These are phyloP conservation scores for Fistularia commersonii DNA, from an alignment of 2,797 vertebrate genomes.

Conservation along the genomic window DNA sequence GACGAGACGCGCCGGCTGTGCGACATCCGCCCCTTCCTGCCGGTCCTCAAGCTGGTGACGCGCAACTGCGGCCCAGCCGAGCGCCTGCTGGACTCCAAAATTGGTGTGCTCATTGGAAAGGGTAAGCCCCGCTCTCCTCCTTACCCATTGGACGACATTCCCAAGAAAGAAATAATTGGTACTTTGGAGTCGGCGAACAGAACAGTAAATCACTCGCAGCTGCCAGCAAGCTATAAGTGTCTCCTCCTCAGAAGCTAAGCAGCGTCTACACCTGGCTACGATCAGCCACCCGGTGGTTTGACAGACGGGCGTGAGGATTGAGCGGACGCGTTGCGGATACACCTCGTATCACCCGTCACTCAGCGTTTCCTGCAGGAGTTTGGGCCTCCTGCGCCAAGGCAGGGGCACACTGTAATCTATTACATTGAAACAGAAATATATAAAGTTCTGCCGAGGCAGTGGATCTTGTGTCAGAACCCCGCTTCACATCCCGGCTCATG, in stretches of 20 bases:
- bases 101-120: slow-evolving; percentile 96
- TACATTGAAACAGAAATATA: no score
- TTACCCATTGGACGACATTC: no score
- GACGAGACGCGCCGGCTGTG: slow-evolving; percentile 94
- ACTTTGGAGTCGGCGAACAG: slow-evolving; percentile 20
- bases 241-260: slow-evolving; percentile 14
- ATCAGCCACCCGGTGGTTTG: slow-evolving; percentile 25
- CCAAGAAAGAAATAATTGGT: no score
- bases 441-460: no score
- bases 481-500: no score
- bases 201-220: slow-evolving; percentile 21
- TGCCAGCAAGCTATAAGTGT: slow-evolving; percentile 8
- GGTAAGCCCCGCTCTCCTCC: slow-evolving; percentile 69
- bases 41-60: slow-evolving; percentile 90
- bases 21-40: slow-evolving; percentile 94
- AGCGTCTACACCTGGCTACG: slow-evolving; percentile 22
- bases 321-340: slow-evolving; percentile 26
- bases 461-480: no score
- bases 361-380: slow-evolving; percentile 21
- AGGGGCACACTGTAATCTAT: no score
- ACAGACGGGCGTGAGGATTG: slow-evolving; percentile 19
- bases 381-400: no score
- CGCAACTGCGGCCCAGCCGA: slow-evolving; percentile 92
- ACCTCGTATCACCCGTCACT: slow-evolving; percentile 36
- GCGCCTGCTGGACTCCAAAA: slow-evolving; percentile 92